A percentile compares a stretch with the other conserved stretches of the same genome.
phyloP scores from a whole-genome alignment of 2,888 invertebrate species.

The Rapana venosa region DNA sequence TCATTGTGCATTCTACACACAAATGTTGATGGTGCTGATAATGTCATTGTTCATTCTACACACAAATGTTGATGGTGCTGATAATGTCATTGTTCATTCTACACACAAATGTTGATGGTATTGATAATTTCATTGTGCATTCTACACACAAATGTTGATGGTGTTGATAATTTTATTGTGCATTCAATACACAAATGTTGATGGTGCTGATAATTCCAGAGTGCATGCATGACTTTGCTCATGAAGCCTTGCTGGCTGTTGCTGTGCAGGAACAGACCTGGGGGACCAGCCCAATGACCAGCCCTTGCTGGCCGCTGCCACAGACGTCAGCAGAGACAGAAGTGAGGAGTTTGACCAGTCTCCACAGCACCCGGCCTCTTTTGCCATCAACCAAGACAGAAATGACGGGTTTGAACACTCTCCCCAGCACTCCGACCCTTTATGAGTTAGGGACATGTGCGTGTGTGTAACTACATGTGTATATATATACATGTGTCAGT shows the following conservation, averaged over 20 bases:
- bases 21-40: neutral
- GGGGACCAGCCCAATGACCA: slow-evolving; percentile 5
- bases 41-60: neutral
- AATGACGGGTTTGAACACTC: neutral
- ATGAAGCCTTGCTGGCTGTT: neutral
- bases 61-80: too few species aligned
- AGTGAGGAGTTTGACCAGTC: neutral
- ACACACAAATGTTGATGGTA: too few species aligned
- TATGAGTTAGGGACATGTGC: neutral
- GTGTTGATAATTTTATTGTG: too few species aligned
- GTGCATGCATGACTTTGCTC: neutral
- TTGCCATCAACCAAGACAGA: neutral
- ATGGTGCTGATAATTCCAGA: neutral
- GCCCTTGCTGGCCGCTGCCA: slow-evolving; percentile 6
- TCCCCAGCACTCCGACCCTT: neutral
- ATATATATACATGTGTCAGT: slow-evolving; percentile 7
- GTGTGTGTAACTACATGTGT: slow-evolving; percentile 16
- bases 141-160: too few species aligned
- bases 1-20: too few species aligned
- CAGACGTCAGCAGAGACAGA: neutral
- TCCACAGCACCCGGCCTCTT: neutral
- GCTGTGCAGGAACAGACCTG: neutral
- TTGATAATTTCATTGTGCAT: too few species aligned
- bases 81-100: too few species aligned
- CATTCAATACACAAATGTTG: neutral